Evolutionary conservation across 2,888 invertebrate species (phyloP).

Genomic region (Hyppa rectilinea): DNA sequence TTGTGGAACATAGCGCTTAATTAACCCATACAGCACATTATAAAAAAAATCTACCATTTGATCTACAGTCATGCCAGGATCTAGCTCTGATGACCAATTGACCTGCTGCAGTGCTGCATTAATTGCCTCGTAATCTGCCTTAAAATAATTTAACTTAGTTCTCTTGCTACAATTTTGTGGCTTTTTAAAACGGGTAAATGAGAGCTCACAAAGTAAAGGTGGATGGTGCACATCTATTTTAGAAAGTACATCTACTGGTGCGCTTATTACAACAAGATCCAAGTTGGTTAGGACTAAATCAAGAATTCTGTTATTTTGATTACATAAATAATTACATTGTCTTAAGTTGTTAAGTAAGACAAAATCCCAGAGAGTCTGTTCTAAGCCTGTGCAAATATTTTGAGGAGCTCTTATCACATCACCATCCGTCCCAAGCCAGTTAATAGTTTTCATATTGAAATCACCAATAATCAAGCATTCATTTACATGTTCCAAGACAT

Average conservation of each 20-base stretch:
- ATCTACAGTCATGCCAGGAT: no score
- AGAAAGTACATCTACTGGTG: neutral
- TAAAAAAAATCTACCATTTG: no score
- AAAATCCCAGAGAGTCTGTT: slow-evolving; percentile 3
- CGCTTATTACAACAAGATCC: neutral
- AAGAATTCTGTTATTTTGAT: neutral
- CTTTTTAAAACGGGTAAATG: neutral
- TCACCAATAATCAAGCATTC: slow-evolving; percentile 3
- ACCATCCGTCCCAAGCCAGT: neutral
- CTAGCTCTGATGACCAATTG: no score
- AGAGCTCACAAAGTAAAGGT: neutral
- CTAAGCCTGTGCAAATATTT: neutral
- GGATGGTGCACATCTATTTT: neutral
- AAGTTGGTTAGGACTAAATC: neutral
- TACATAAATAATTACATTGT: no score
- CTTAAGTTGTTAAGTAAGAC: no score
- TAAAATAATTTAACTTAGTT: neutral
- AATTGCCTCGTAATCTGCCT: no score
- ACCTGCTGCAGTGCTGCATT: no score
- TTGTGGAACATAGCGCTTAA: neutral
- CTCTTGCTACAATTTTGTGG: no score
- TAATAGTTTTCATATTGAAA: slow-evolving; percentile 4
- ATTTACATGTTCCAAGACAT: neutral
- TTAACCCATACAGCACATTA: slow-evolving; percentile 1
- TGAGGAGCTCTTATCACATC: slow-evolving; percentile 11